phyloP scores from a whole-genome alignment of 92 coral and sea anemone species.

The Heliopora coerulea region DNA sequence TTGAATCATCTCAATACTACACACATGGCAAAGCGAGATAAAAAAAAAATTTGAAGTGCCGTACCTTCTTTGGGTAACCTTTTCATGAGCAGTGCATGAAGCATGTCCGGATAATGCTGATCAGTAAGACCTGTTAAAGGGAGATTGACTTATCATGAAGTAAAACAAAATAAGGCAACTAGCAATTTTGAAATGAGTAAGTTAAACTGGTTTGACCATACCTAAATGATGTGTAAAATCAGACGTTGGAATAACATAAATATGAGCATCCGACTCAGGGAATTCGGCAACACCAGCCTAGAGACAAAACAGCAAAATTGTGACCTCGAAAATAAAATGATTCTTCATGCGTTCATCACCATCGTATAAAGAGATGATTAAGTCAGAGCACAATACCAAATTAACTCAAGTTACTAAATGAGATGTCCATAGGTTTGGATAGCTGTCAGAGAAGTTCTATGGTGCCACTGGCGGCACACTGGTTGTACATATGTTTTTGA shows the following conservation, averaged over 20 bases:
- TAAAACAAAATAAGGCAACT: background rate
- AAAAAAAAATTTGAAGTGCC: background rate
- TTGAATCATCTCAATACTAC: too few species aligned
- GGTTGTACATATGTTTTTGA: too few species aligned
- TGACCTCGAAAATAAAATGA: too few species aligned
- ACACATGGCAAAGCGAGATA: too few species aligned
- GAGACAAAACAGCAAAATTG: background rate
- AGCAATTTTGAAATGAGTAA: too few species aligned
- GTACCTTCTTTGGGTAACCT: constrained; percentile 38
- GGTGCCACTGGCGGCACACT: too few species aligned
- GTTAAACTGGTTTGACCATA: constrained; percentile 15
- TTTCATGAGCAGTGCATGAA: constrained; percentile 73
- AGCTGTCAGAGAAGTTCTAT: too few species aligned
- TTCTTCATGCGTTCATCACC: too few species aligned
- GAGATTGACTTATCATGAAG: background rate
- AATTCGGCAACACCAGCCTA: constrained; percentile 78
- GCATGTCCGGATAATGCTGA: constrained; percentile 59
- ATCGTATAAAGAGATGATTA: too few species aligned
- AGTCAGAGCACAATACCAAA: too few species aligned
- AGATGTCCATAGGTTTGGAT: too few species aligned
- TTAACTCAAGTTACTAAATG: too few species aligned
- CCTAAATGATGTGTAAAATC: constrained; percentile 82
- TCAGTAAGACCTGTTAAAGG: constrained; percentile 69
- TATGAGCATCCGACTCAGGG: constrained; percentile 57
- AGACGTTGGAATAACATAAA: constrained; percentile 91